Conservation (phyloP, 2,888 invertebrate species). For the Andrena marginata region DNA sequence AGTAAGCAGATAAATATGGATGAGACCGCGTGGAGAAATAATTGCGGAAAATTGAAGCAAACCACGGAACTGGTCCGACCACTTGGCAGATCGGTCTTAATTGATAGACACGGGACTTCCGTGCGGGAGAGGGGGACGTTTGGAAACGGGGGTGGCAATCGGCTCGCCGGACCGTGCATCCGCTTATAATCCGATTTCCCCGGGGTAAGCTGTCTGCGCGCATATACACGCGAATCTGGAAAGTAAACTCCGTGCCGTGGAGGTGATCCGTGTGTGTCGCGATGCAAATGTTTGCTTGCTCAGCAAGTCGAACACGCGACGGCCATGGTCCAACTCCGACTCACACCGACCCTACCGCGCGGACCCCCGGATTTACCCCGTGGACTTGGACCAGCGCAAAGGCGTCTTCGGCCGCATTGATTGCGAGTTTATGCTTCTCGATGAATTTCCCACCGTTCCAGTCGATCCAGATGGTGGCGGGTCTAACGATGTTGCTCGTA, state of each 20-base stretch:
- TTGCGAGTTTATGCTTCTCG: slow-evolving; percentile 55
- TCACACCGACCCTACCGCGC: neutral
- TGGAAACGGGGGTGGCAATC: slow-evolving; percentile 48
- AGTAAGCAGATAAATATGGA: slow-evolving; percentile 55
- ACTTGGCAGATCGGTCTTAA: slow-evolving; percentile 61
- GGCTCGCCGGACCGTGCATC: slow-evolving; percentile 66
- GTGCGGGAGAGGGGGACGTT: neutral
- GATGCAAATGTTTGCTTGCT: slow-evolving; percentile 79
- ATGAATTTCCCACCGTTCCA: slow-evolving; percentile 39
- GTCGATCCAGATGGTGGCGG: slow-evolving; percentile 20
- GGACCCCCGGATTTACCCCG: slow-evolving; percentile 4
- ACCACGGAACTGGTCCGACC: slow-evolving; percentile 24
- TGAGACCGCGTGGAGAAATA: slow-evolving; percentile 34
- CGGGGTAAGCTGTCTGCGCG: slow-evolving; percentile 75
- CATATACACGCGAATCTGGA: slow-evolving; percentile 75
- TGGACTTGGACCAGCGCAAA: slow-evolving; percentile 12
- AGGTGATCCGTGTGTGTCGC: slow-evolving; percentile 73
- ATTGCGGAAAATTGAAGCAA: slow-evolving; percentile 53
- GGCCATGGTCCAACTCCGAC: slow-evolving; percentile 27
- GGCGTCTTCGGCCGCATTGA: slow-evolving; percentile 52
- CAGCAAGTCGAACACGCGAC: slow-evolving; percentile 70
- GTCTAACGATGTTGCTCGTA: slow-evolving; percentile 25
- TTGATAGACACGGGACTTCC: slow-evolving; percentile 62
- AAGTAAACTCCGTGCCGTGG: slow-evolving; percentile 75
- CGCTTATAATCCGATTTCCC: slow-evolving; percentile 76